Percentiles rank a stretch among this genome's conserved stretches.
Evolutionary conservation across 2,888 invertebrate species (phyloP).

Genomic region (Hyposoter didymator): DNA sequence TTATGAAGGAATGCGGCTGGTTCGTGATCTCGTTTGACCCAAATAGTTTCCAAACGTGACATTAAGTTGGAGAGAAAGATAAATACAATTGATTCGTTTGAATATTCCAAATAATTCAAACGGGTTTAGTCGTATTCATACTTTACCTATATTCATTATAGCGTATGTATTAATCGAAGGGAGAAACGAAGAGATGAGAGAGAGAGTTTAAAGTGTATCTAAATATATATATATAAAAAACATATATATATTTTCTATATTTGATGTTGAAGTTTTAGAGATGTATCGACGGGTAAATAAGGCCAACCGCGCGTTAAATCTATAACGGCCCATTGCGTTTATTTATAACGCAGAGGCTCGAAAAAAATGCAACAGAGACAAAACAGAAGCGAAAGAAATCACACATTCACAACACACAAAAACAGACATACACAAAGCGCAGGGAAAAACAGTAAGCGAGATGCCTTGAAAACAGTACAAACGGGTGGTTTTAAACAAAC

Average conservation of each 20-base stretch:
- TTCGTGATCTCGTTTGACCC: not conserved
- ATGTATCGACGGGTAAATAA: constrained; percentile 79
- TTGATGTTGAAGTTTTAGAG: constrained; percentile 84
- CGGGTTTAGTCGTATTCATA: constrained; percentile 74
- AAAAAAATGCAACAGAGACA: constrained; percentile 33
- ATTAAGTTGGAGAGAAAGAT: not conserved
- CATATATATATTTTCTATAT: constrained; percentile 84
- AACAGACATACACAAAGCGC: constrained; percentile 72
- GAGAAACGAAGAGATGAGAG: constrained; percentile 70
- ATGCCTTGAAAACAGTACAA: constrained; percentile 85
- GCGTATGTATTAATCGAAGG: constrained; percentile 41
- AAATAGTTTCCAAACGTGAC: constrained; percentile 2
- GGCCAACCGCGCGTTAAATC: constrained; percentile 60
- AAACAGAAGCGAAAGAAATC: constrained; percentile 31
- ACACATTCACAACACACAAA: constrained; percentile 46
- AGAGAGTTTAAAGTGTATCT: constrained; percentile 76
- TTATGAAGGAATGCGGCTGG: not conserved
- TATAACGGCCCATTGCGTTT: constrained; percentile 51
- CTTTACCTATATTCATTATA: constrained; percentile 74
- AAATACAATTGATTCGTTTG: not conserved
- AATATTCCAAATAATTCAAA: constrained; percentile 34
- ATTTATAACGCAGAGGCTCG: constrained; percentile 56
- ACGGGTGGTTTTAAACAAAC: constrained; percentile 69
- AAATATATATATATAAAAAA: constrained; percentile 77
- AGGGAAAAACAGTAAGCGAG: constrained; percentile 83